phyloP scores from a whole-genome alignment of 53 echinoderm and acorn worm genomes.

The Luidia sarsii region DNA sequence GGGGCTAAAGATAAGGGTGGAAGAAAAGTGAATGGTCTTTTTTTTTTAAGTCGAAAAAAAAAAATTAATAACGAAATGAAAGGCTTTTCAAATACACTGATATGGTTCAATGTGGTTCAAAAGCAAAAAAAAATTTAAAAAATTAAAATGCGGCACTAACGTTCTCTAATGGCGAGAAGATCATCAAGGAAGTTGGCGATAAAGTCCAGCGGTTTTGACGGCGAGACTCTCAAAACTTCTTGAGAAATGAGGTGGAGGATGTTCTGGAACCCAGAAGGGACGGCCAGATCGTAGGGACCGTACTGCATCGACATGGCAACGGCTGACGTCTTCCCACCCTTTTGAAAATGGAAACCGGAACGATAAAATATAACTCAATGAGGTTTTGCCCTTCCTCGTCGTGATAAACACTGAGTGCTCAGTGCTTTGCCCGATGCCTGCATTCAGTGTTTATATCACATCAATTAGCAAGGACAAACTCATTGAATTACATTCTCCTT shows the following conservation, averaged over 20 bases:
- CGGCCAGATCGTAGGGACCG: constrained; percentile 64
- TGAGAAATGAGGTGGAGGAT: constrained; percentile 84
- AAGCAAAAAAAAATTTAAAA: not conserved
- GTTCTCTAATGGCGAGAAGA: constrained; percentile 78
- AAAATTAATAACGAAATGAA: not conserved
- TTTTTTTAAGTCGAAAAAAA: not conserved
- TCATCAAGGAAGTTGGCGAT: constrained; percentile 86
- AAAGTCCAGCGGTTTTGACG: constrained; percentile 67
- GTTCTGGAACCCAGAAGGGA: constrained; percentile 92
- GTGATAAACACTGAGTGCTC: too few species aligned
- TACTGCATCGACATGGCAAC: constrained; percentile 77
- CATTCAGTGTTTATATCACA: too few species aligned
- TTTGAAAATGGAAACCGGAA: too few species aligned
- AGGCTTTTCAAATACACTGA: not conserved
- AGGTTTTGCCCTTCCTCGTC: too few species aligned
- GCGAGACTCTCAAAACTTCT: constrained; percentile 80
- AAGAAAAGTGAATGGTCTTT: not conserved
- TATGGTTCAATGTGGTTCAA: not conserved
- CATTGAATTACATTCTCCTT: too few species aligned
- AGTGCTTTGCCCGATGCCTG: too few species aligned
- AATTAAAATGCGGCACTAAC: too few species aligned
- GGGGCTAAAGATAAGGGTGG: too few species aligned
- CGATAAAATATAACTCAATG: too few species aligned
- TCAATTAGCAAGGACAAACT: too few species aligned
- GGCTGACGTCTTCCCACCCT: too few species aligned